phyloP scores from a whole-genome alignment of 2,888 invertebrate species.

The Exocentrus adspersus region DNA sequence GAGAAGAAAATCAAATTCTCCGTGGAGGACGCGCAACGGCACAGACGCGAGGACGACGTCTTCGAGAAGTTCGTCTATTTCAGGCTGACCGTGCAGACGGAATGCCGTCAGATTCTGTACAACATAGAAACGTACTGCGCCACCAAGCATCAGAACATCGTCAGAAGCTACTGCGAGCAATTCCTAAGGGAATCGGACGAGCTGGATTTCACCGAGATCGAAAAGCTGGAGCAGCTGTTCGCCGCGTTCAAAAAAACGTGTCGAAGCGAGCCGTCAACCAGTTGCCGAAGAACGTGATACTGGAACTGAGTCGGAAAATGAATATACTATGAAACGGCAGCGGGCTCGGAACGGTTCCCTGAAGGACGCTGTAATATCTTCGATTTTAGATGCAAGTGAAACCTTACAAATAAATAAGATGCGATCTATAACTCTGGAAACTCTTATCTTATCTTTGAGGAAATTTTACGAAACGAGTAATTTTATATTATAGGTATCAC shows the following conservation, averaged over 20 bases:
- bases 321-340: too few relatives aligned
- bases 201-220: background rate
- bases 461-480: too few relatives aligned
- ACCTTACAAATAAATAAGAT: too few relatives aligned
- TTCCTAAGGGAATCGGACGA: background rate
- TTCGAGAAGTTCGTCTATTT: slow-evolving; percentile 25
- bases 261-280: background rate
- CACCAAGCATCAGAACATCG: background rate
- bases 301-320: background rate
- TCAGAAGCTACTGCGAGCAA: background rate
- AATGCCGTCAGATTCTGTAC: background rate
- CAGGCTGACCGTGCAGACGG: background rate
- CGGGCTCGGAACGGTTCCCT: too few relatives aligned
- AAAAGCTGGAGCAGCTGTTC: background rate
- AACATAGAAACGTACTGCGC: background rate
- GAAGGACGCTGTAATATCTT: too few relatives aligned
- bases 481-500: too few relatives aligned
- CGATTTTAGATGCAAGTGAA: too few relatives aligned
- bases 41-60: slow-evolving; percentile 31
- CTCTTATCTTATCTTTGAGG: too few relatives aligned
- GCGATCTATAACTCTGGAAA: too few relatives aligned
- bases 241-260: background rate
- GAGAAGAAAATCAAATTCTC: slow-evolving; percentile 35
- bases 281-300: background rate
- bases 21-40: slow-evolving; percentile 31